These are phyloP conservation scores for Choreutis nemorana DNA, from an alignment of 2,888 invertebrate genomes.

Conservation along the genomic window DNA sequence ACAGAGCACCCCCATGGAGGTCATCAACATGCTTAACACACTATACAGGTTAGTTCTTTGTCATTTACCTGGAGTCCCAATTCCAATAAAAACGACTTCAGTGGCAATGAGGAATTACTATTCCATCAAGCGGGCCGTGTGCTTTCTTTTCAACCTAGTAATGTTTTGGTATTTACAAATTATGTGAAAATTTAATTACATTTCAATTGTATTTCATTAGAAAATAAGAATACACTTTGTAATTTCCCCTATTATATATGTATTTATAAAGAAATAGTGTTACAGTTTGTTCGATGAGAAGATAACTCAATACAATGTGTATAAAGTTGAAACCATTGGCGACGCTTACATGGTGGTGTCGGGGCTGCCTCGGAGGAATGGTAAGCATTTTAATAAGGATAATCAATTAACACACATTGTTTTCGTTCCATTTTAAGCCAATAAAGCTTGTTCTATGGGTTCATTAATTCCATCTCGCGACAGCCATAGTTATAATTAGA, in stretches of 20 bases:
- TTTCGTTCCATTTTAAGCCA: no score
- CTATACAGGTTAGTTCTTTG: constrained; percentile 63
- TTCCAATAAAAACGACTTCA: background rate
- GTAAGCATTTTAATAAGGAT: constrained; percentile 24
- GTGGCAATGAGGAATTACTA: background rate
- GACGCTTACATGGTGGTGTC: constrained; percentile 72
- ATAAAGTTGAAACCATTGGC: constrained; percentile 75
- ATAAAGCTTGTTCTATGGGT: no score
- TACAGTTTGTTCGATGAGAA: constrained; percentile 71
- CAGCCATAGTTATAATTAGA: no score
- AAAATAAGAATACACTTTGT: constrained; percentile 7
- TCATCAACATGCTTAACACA: constrained; percentile 73
- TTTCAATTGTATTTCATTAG: no score
- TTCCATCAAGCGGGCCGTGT: constrained; percentile 5
- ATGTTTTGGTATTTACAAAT: background rate
- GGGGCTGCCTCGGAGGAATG: constrained; percentile 64
- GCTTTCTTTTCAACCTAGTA: background rate
- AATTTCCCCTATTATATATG: constrained; percentile 1
- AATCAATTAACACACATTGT: no score
- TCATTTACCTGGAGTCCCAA: background rate
- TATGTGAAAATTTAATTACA: constrained; percentile 4
- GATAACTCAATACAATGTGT: constrained; percentile 75
- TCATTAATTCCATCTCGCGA: no score
- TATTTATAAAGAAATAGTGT: constrained; percentile 4
- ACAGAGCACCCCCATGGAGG: constrained; percentile 70